phyloP scores from a whole-genome alignment of 2,113 vertebrate species.

The Chamaea fasciata region DNA sequence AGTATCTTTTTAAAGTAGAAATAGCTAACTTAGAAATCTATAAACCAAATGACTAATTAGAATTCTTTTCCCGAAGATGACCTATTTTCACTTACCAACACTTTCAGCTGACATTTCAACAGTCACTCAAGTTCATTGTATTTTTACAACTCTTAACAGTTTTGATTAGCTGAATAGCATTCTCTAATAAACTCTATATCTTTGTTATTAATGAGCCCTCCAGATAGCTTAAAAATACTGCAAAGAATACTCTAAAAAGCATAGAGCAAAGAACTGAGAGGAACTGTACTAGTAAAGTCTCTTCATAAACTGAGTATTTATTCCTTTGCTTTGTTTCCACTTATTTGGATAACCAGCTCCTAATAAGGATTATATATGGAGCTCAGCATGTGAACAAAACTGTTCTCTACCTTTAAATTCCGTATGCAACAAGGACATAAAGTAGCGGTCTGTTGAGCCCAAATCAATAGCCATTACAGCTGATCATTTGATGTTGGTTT shows the following conservation, averaged over 20 bases:
- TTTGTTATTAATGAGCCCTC: not conserved
- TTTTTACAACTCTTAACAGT: not conserved
- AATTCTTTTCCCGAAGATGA: not conserved
- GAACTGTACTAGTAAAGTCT: not conserved
- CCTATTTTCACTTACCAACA: not conserved
- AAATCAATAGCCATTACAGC: not conserved
- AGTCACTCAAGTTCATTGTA: not conserved
- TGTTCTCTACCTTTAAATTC: not conserved
- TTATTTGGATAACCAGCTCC: not conserved
- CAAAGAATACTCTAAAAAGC: not conserved
- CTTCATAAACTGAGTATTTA: not conserved
- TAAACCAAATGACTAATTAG: not conserved
- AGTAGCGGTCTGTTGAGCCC: not conserved
- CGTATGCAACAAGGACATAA: not conserved
- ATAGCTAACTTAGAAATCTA: not conserved
- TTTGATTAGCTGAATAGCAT: not conserved
- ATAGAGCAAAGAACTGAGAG: not conserved
- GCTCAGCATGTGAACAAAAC: not conserved
- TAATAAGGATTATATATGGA: not conserved
- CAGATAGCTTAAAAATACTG: not conserved
- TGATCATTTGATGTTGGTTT: not conserved
- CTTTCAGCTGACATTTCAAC: not conserved
- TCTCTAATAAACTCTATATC: not conserved
- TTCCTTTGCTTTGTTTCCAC: not conserved
- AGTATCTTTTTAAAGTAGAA: not conserved